Conservation (phyloP, 2,113 vertebrate genomes). For the Coreoperca whiteheadi region DNA sequence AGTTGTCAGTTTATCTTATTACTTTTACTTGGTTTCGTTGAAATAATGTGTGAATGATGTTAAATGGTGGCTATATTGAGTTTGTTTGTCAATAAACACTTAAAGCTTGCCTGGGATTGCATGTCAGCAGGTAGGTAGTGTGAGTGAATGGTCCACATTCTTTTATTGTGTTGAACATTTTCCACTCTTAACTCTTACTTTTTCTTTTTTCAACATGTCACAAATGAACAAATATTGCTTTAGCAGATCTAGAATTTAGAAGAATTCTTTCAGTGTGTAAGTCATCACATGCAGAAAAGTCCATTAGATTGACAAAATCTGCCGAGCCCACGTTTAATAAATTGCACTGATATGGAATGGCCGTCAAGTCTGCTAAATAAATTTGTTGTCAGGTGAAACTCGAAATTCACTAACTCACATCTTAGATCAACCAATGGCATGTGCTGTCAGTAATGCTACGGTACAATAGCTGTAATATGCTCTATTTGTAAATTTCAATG, state of each 20-base stretch:
- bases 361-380: no score
- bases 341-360: no score
- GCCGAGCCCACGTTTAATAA: no score
- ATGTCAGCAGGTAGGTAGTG: not conserved
- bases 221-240: not conserved
- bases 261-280: no score
- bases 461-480: no score
- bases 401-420: no score
- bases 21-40: slow-evolving; percentile 1
- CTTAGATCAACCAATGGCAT: no score
- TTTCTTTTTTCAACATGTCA: not conserved
- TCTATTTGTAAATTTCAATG: no score
- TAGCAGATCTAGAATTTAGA: not conserved
- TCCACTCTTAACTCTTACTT: not conserved
- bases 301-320: no score
- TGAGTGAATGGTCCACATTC: not conserved
- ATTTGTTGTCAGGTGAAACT: no score
- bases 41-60: not conserved
- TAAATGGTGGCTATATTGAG: not conserved
- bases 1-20: not conserved
- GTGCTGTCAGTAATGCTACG: no score
- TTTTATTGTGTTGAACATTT: not conserved
- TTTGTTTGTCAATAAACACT: not conserved
- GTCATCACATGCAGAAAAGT: not conserved
- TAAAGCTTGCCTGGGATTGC: not conserved